These are phyloP conservation scores for Mimas tiliae DNA, from an alignment of 2,888 invertebrate species.

Conservation along the genomic window DNA sequence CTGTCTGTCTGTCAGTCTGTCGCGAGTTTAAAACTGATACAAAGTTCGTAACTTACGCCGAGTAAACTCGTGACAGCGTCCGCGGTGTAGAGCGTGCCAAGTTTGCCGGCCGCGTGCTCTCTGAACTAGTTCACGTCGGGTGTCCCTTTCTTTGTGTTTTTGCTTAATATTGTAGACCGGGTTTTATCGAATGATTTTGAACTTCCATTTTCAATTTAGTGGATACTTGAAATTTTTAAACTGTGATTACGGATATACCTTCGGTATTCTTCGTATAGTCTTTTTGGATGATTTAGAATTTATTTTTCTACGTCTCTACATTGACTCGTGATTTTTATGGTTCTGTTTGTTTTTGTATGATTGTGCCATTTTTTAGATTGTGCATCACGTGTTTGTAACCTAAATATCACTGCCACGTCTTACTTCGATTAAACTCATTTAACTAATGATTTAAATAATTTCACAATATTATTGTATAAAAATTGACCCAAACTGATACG, in stretches of 20 bases:
- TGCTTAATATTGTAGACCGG: not conserved
- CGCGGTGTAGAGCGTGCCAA: slow-evolving; percentile 20
- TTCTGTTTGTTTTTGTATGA: not conserved
- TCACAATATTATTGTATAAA: too few relatives aligned
- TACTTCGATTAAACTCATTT: too few relatives aligned
- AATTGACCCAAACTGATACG: too few relatives aligned
- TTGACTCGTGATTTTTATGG: too few relatives aligned
- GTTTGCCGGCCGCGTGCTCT: slow-evolving; percentile 25
- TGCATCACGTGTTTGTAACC: not conserved
- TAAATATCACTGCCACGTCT: not conserved
- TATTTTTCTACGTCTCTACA: too few relatives aligned
- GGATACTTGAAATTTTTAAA: not conserved
- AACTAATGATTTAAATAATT: too few relatives aligned
- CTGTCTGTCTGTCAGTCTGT: too few relatives aligned
- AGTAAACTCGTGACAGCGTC: not conserved
- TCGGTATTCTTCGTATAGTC: too few relatives aligned
- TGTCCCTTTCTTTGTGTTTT: slow-evolving; percentile 24
- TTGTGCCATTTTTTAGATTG: not conserved
- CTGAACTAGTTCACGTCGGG: slow-evolving; percentile 21
- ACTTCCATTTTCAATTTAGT: not conserved
- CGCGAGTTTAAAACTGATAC: too few relatives aligned
- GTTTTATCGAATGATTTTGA: slow-evolving; percentile 1
- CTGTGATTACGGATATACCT: not conserved
- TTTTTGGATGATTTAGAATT: too few relatives aligned
- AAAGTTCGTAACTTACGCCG: slow-evolving; percentile 13